Evolutionary conservation across 1,140 invertebrate species (phyloP).

Genomic region (Papilio machaon): DNA sequence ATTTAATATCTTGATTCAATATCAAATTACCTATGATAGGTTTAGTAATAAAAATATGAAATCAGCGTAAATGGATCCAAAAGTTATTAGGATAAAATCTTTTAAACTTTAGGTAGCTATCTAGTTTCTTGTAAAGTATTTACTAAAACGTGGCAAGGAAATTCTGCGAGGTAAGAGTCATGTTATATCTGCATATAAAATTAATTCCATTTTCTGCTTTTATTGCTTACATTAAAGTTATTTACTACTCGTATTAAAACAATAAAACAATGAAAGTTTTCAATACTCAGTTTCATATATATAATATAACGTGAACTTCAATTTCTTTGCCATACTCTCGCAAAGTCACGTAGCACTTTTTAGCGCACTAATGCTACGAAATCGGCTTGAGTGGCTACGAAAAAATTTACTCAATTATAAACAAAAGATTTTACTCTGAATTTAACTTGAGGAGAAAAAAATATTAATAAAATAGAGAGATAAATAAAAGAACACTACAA

Average conservation of each 20-base stretch:
- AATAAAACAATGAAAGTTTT: too few species aligned
- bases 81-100: not conserved
- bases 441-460: not conserved
- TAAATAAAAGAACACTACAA: not conserved
- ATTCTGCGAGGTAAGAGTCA: too few species aligned
- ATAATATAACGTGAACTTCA: not conserved
- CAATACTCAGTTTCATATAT: too few species aligned
- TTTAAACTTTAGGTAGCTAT: not conserved
- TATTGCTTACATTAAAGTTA: too few species aligned
- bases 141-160: not conserved
- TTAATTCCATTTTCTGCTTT: too few species aligned
- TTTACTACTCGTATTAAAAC: too few species aligned
- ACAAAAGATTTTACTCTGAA: not conserved
- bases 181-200: too few species aligned
- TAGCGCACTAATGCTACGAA: not conserved
- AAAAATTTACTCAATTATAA: not conserved
- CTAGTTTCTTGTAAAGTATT: not conserved
- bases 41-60: not conserved
- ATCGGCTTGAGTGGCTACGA: not conserved
- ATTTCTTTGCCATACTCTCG: not conserved
- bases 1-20: too few species aligned
- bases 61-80: not conserved
- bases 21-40: not conserved
- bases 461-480: not conserved
- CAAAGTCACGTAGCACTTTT: not conserved